Conservation (phyloP, 2,113 vertebrate species). For the Aptenodytes forsteri region DNA sequence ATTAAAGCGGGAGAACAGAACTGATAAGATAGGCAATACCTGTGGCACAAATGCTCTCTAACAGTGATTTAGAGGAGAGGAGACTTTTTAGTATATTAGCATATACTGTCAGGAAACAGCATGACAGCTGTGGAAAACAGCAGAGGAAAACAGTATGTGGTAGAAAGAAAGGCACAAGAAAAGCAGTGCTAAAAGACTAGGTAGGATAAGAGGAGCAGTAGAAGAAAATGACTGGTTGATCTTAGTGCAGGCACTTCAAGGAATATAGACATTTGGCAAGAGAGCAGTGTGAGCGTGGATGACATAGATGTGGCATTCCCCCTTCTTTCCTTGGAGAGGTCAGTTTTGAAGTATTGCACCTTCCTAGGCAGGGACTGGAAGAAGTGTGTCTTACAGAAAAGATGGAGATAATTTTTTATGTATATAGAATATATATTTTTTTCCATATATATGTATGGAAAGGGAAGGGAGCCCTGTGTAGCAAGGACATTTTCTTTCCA, state of each 20-base stretch:
- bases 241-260: neutral
- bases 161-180: neutral
- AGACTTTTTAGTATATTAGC: neutral
- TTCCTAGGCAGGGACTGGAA: neutral
- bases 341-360: neutral
- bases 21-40: neutral
- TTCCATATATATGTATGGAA: neutral
- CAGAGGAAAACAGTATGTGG: constrained; percentile 5
- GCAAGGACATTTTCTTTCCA: neutral
- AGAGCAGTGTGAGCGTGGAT: accelerated
- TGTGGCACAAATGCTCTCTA: neutral
- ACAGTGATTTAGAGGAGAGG: neutral
- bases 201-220: neutral
- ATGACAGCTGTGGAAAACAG: constrained; percentile 1
- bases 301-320: neutral
- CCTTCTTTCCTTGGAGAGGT: neutral
- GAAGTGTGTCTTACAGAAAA: neutral
- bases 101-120: neutral
- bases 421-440: neutral
- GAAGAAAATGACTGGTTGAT: neutral
- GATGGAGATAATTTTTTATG: neutral
- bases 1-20: neutral
- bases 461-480: neutral
- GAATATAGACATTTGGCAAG: neutral
- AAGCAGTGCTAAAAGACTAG: neutral